Evolutionary conservation across 2,797 vertebrate genomes (phyloP).

Genomic region (Craterocephalus amniculus): DNA sequence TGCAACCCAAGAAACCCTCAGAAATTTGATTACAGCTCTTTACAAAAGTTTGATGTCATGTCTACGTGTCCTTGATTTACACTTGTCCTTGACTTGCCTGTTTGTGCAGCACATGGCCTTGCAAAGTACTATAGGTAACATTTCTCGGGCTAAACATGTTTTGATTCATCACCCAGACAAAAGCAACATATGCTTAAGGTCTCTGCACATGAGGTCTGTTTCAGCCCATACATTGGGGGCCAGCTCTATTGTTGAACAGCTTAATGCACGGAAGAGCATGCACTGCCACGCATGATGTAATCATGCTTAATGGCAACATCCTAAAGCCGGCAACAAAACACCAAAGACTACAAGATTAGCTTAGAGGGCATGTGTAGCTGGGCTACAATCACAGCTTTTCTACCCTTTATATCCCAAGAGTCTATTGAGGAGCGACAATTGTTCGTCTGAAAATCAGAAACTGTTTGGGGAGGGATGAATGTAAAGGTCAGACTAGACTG

Average conservation of each 20-base stretch:
- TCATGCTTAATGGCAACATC: constrained; percentile 41
- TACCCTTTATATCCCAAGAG: constrained; percentile 9
- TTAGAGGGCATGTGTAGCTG: constrained; percentile 32
- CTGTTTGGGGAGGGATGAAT: constrained; percentile 11
- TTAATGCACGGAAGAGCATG: constrained; percentile 60
- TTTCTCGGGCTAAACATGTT: constrained; percentile 1
- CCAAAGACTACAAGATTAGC: constrained; percentile 45
- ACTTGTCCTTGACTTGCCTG: not conserved
- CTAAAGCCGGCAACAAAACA: constrained; percentile 54
- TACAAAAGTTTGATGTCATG: constrained; percentile 29
- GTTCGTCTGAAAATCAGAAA: constrained; percentile 35
- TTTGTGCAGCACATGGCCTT: not conserved
- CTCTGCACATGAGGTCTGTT: constrained; percentile 15
- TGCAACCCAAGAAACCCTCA: constrained; percentile 21
- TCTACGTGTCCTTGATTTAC: not conserved
- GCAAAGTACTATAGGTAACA: not conserved
- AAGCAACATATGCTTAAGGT: constrained; percentile 16
- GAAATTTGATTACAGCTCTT: constrained; percentile 35
- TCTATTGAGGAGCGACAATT: constrained; percentile 22
- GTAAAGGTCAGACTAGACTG: constrained; percentile 53
- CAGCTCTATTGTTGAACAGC: constrained; percentile 53
- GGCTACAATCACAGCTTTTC: constrained; percentile 46
- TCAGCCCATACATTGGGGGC: constrained; percentile 11
- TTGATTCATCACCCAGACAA: constrained; percentile 1
- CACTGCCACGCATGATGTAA: constrained; percentile 49